A percentile compares a stretch with the other conserved stretches of the same genome.
Conservation (phyloP, 1,140 invertebrate species). For the Agraylea sexmaculata region DNA sequence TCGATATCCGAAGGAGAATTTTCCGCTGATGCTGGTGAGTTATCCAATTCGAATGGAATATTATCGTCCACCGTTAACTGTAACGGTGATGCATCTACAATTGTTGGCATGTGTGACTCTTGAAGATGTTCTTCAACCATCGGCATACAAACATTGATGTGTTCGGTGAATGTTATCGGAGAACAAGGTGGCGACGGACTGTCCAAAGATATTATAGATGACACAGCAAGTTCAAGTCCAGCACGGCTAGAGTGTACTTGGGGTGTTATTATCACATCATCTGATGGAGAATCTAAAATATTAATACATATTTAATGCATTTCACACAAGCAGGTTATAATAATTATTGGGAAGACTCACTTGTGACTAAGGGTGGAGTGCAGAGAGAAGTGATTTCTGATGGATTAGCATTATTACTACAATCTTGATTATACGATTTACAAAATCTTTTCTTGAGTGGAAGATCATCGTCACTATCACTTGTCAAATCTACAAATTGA, state of each 20-base stretch:
- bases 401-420: too few species aligned
- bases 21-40: too few species aligned
- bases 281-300: constrained; percentile 21
- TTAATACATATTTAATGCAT: constrained; percentile 2
- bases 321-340: neutral
- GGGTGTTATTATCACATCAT: constrained; percentile 41
- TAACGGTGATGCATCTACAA: too few species aligned
- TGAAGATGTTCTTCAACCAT: too few species aligned
- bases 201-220: constrained; percentile 41
- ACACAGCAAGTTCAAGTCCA: constrained; percentile 12
- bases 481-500: constrained; percentile 29
- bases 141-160: too few species aligned
- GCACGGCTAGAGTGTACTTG: constrained; percentile 30
- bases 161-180: too few species aligned
- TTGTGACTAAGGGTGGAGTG: constrained; percentile 5
- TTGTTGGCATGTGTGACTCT: too few species aligned
- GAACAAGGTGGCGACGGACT: constrained; percentile 46
- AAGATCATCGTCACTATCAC: constrained; percentile 35
- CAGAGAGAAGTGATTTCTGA: constrained; percentile 4
- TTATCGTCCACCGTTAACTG: too few species aligned
- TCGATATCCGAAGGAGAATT: too few species aligned
- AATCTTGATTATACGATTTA: too few species aligned
- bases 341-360: constrained; percentile 3
- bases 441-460: constrained; percentile 28
- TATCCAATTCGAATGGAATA: too few species aligned